Percentiles rank a stretch among this genome's conserved stretches.
These are phyloP conservation scores for Montifringilla adamsi DNA, from an alignment of 2,113 vertebrate genomes.

Conservation along the genomic window DNA sequence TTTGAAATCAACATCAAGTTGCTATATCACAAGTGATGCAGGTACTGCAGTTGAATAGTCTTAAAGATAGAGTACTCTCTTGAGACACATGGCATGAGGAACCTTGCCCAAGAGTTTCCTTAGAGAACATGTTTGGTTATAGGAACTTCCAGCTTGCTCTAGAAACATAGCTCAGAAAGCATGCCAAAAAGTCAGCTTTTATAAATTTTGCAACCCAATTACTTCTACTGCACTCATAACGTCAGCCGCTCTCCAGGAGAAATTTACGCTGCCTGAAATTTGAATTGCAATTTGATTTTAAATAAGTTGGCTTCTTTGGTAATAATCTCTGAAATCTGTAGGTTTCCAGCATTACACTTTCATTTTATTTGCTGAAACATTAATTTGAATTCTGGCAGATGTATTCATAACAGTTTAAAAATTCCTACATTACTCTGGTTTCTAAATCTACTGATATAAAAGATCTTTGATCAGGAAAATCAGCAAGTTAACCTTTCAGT, in stretches of 20 bases:
- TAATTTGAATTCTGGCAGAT: not conserved
- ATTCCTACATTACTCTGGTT: not conserved
- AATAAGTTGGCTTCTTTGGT: not conserved
- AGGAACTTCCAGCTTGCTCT: not conserved
- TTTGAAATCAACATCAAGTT: not conserved
- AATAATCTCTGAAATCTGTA: not conserved
- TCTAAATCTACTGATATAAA: not conserved
- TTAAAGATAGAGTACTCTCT: not conserved
- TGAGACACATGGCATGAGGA: not conserved
- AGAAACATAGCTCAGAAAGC: not conserved
- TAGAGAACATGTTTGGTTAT: not conserved
- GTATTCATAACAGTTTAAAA: not conserved
- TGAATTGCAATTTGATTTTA: not conserved
- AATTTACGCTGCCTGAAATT: not conserved
- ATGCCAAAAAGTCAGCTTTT: not conserved
- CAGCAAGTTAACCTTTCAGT: not conserved
- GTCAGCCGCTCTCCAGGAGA: not conserved
- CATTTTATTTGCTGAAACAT: not conserved
- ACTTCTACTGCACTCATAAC: not conserved
- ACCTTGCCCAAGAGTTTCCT: not conserved
- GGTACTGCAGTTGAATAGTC: not conserved
- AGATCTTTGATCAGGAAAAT: conserved; percentile 15
- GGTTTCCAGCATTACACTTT: not conserved
- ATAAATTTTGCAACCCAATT: not conserved
- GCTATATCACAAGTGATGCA: not conserved